Conservation (phyloP, 1,140 invertebrate genomes). For the Bombus polaris region DNA sequence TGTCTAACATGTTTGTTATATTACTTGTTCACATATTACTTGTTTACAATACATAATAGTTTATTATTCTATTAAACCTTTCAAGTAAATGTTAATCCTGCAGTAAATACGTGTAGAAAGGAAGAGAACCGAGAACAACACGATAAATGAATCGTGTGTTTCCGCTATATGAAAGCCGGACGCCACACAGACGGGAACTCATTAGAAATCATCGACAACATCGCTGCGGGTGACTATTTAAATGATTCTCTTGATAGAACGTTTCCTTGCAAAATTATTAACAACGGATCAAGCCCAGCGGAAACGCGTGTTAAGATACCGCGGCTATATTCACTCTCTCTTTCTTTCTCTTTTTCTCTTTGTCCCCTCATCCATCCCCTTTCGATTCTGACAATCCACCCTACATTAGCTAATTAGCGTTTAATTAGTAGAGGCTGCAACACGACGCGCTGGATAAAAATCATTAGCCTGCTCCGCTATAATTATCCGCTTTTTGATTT, state of each 20-base stretch:
- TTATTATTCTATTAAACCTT: neutral
- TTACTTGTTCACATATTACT: neutral
- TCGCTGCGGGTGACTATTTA: conserved; percentile 56
- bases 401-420: conserved; percentile 14
- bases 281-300: conserved; percentile 21
- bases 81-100: too few relatives aligned
- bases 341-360: neutral
- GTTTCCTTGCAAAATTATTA: conserved; percentile 56
- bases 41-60: neutral
- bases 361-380: too few relatives aligned
- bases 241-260: conserved; percentile 44
- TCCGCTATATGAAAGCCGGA: conserved; percentile 62
- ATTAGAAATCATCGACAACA: conserved; percentile 58
- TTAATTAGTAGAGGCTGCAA: conserved; percentile 27
- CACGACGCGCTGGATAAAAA: neutral
- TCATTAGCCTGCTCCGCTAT: neutral
- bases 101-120: neutral
- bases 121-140: neutral
- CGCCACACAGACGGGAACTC: conserved; percentile 58
- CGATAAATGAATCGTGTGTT: conserved; percentile 30
- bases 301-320: conserved; percentile 38
- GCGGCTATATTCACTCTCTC: neutral
- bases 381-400: neutral
- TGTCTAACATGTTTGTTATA: neutral
- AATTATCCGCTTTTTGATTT: conserved; percentile 35